Evolutionary conservation across 2,113 vertebrate species (phyloP).

Genomic region (Pardalotus punctatus): DNA sequence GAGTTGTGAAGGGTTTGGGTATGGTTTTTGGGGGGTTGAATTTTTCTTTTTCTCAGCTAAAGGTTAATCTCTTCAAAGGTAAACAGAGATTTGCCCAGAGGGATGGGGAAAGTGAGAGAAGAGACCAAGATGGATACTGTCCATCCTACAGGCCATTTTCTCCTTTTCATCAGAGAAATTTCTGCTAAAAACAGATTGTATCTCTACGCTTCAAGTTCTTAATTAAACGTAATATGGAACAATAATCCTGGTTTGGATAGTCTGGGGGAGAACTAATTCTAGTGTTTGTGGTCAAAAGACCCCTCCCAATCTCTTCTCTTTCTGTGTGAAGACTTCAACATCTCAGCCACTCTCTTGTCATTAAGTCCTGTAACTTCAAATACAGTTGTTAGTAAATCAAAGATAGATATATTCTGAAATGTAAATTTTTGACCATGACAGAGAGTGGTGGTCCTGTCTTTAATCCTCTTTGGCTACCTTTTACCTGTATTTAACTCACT

Average conservation of each 20-base stretch:
- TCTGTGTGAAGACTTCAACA: background rate
- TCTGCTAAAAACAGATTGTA: background rate
- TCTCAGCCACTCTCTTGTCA: background rate
- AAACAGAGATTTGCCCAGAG: background rate
- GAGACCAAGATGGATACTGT: background rate
- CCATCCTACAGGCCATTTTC: background rate
- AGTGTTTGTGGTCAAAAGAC: background rate
- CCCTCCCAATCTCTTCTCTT: background rate
- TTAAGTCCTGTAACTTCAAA: background rate
- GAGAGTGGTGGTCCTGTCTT: background rate
- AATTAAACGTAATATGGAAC: background rate
- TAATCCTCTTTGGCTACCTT: background rate
- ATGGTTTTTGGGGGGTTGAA: fast-evolving
- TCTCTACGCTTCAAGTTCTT: background rate
- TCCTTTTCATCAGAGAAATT: background rate
- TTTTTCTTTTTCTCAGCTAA: background rate
- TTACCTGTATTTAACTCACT: background rate
- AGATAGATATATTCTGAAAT: background rate
- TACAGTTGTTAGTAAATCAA: background rate
- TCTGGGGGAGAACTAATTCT: background rate
- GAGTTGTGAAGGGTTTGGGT: background rate
- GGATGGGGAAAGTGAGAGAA: background rate
- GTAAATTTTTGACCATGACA: fast-evolving
- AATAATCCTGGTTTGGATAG: background rate
- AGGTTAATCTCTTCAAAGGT: background rate